A percentile compares a stretch with the other conserved stretches of the same genome.
These are phyloP conservation scores for Neodiprion fabricii DNA, from an alignment of 1,140 invertebrate genomes.

Conservation along the genomic window DNA sequence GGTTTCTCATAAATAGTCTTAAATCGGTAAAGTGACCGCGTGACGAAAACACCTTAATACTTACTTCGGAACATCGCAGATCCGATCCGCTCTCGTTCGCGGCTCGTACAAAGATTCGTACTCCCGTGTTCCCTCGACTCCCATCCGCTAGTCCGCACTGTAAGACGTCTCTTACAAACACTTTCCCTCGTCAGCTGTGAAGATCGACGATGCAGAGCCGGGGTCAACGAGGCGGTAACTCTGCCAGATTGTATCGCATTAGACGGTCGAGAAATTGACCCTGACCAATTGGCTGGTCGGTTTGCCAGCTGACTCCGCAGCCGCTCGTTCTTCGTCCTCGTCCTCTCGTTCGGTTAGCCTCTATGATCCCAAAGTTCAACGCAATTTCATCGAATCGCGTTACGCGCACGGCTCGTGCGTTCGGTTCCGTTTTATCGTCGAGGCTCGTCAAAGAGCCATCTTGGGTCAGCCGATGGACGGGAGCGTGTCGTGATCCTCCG, in stretches of 20 bases:
- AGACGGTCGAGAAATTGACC: neutral
- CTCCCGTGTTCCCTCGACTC: too few relatives aligned
- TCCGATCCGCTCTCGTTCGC: too few relatives aligned
- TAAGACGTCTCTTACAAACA: neutral
- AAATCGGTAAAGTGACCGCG: too few relatives aligned
- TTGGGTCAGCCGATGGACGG: neutral
- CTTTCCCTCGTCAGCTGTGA: neutral
- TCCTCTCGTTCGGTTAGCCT: neutral
- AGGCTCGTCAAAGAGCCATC: neutral
- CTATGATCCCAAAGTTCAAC: neutral
- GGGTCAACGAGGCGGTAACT: neutral
- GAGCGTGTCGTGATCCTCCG: neutral
- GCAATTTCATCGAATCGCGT: neutral
- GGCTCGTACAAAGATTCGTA: too few relatives aligned
- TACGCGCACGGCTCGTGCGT: neutral
- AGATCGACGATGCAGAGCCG: neutral
- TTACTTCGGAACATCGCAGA: too few relatives aligned
- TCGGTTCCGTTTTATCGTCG: neutral
- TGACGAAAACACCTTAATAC: too few relatives aligned
- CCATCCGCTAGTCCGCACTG: too few relatives aligned
- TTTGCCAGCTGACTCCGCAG: neutral
- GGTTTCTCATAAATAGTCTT: too few relatives aligned
- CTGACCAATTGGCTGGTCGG: neutral
- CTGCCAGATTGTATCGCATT: neutral
- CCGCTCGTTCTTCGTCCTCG: neutral